Base-by-base conservation (phyloP, 2,797 vertebrate genomes). In the Adelosebastes latens region DNA sequence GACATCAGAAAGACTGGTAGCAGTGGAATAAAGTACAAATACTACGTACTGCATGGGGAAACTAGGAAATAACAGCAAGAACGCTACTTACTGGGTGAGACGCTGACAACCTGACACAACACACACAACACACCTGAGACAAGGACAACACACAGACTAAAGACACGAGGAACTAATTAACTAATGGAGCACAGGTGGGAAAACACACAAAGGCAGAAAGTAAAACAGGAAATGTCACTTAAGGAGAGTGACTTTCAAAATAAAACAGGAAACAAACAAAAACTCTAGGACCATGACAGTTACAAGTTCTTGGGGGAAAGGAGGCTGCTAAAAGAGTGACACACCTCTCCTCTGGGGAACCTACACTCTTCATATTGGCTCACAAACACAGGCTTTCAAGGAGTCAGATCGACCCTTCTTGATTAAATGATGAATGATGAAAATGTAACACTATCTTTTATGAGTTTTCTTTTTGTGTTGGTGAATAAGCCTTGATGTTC, bases 401-500 rank as follows among this genome's bases (percentile, higher is more conserved):
- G 75, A 72, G 69, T 67, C 62, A 53, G 6, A 11, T 11, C 36
- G 66, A 62, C 63, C 53, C 34, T 36, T 49, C 24, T 27, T 79
- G 86, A 88, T 89, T 81, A 82, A 32, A 32, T 32, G 31, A 32
- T 32, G 31, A 32, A 32, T 32, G 31, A 32, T 8, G 31, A 67
- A 82, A 77, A 68, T 77, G 31, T 49, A 16, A 68, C 42, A 68
- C 25, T 22, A 24, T 63, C 67, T 85, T 63, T 12, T 56, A 20
- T 34, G 22, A 74, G 39, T 70, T 64, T 70, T 39, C 31, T 39
- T 76, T 74, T 77, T 75, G n/a, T 69, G 20, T 65, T 34, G 31
- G 49, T 2, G 5, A 86, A 77, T 69, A 74, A 77, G 66, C 61
- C 55, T 29, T 0, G 7, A 68, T 67, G 55, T 42, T 83, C 66